Evolutionary conservation across 1,140 invertebrate genomes (phyloP), one percentile per base, ranked within the genome.

Genomic region (Agrypnia vestita): DNA sequence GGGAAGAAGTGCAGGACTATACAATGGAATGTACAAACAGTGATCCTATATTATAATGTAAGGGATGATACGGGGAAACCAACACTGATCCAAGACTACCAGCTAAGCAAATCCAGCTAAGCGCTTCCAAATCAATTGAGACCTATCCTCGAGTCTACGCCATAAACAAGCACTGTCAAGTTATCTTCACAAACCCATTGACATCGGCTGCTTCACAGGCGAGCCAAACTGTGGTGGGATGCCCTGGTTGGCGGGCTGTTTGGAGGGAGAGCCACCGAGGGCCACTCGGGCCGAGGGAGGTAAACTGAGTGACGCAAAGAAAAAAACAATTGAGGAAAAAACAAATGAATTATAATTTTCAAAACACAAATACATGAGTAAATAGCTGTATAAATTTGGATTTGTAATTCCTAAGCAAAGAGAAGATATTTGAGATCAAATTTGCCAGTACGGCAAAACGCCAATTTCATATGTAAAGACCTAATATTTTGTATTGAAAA

Each of bases 221-320:
- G 91, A 93, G 84, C 92, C 92, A 88, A 92, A 92, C 88, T 90
- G 86, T 83, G 85, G 85, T 59, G 84, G 80, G 86, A 88, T 82
- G 59, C 87, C 88, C 79, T 88, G 87, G 72, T 85, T 89, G 84
- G 87, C 88, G 80, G 86, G 87, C 84, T 84, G 81, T 79, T 88
- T 88, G 44, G 91, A 91, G 12, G 93, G 92, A 80, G 92, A 92
- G 53, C 91, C 91, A 74, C 92, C 92, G 84, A 93, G 89, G 64
- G 92, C 92, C 90, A 92, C 91, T 15, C 92, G 88, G 86, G n/a
- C n/a, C n/a, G n/a, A n/a, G n/a, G n/a, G n/a, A n/a, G n/a, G n/a
- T n/a, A n/a, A n/a, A n/a, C n/a, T n/a, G n/a, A n/a, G n/a, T n/a
- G n/a, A n/a, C n/a, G n/a, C n/a, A n/a, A n/a, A n/a, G n/a, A n/a